Evolutionary conservation across 2,797 vertebrate species (phyloP).

Genomic region (Mus spretus): DNA sequence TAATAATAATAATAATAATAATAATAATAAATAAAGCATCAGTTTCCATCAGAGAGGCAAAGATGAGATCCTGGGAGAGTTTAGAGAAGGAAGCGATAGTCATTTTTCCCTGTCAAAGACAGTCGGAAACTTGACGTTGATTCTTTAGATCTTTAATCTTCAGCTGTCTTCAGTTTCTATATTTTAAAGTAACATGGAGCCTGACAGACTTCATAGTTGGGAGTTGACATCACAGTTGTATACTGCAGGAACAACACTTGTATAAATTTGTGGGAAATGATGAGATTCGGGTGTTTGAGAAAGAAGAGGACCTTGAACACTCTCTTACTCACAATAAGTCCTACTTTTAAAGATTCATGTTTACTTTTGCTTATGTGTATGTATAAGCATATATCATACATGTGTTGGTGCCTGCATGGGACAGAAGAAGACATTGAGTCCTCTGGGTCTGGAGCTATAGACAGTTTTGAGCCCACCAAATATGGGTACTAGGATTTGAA

Average conservation of each 20-base stretch:
- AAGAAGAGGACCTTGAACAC: not conserved
- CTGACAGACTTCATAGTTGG: not conserved
- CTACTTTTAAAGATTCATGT: not conserved
- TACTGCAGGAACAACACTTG: not conserved
- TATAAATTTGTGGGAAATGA: not conserved
- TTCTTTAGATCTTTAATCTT: not conserved
- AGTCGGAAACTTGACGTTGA: not conserved
- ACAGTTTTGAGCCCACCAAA: not conserved
- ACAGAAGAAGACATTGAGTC: not conserved
- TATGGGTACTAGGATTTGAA: not conserved
- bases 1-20: not conserved
- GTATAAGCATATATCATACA: not conserved
- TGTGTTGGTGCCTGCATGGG: not conserved
- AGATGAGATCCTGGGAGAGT: not conserved
- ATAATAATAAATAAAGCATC: not conserved
- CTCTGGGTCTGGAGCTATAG: not conserved
- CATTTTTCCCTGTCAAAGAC: not conserved
- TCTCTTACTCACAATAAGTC: not conserved
- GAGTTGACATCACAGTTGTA: not conserved
- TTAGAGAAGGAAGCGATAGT: not conserved
- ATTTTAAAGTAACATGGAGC: not conserved
- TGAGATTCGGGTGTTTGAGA: not conserved
- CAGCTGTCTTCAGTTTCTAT: not conserved
- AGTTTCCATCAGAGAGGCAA: not conserved
- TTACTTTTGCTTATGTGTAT: not conserved